These are phyloP conservation scores for Maniola jurtina DNA, from an alignment of 1,140 invertebrate genomes.

Conservation along the genomic window DNA sequence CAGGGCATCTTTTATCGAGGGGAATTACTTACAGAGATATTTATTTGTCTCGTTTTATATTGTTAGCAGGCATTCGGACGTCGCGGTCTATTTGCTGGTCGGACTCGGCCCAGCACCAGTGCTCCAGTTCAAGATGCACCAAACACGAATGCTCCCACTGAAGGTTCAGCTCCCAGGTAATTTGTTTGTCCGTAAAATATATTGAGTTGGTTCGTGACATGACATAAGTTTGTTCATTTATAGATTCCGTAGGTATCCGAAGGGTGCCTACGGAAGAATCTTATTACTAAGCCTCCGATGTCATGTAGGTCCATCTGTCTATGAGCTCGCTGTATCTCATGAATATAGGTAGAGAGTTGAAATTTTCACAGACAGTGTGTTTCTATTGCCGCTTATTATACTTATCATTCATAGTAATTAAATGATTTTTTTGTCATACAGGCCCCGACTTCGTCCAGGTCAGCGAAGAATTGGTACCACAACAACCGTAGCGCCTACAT, in stretches of 20 bases:
- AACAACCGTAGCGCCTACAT: slow-evolving; percentile 43
- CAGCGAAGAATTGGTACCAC: slow-evolving; percentile 44
- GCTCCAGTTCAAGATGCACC: slow-evolving; percentile 46
- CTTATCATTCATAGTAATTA: background rate
- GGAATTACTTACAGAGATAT: background rate
- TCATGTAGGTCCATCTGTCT: too few relatives aligned
- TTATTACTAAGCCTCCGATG: too few relatives aligned
- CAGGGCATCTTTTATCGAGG: too few relatives aligned
- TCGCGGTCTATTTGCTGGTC: slow-evolving; percentile 59
- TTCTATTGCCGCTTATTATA: too few relatives aligned
- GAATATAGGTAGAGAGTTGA: too few relatives aligned
- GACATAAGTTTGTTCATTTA: too few relatives aligned
- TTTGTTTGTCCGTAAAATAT: too few relatives aligned
- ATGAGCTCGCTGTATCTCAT: too few relatives aligned
- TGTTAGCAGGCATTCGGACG: slow-evolving; percentile 65
- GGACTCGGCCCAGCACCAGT: slow-evolving; percentile 55
- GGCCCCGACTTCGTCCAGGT: slow-evolving; percentile 55
- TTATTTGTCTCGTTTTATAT: slow-evolving; percentile 12
- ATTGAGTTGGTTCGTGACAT: too few relatives aligned
- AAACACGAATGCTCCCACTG: slow-evolving; percentile 43
- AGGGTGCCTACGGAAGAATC: too few relatives aligned
- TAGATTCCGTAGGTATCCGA: too few relatives aligned
- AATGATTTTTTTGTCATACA: slow-evolving; percentile 15
- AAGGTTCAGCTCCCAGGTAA: slow-evolving; percentile 55
- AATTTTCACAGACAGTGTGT: too few relatives aligned